A percentile compares a stretch with the other conserved stretches of the same genome.
phyloP scores from a whole-genome alignment of 2,113 vertebrate species.

The Lampris incognitus region DNA sequence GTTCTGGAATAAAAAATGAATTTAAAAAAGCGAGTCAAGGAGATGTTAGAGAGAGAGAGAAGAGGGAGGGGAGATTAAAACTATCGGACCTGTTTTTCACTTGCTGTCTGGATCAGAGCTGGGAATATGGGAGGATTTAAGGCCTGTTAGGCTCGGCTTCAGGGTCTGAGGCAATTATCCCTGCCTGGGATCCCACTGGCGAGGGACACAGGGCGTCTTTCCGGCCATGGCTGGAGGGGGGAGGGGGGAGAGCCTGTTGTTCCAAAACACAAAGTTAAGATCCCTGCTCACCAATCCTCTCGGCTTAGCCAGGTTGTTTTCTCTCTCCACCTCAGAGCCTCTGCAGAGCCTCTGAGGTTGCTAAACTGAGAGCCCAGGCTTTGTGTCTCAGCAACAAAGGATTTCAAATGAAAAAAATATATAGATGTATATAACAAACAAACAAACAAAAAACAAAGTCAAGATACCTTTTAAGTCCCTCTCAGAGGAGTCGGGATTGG shows the following conservation, averaged over 20 bases:
- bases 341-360: slow-evolving; percentile 56
- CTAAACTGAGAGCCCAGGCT: slow-evolving; percentile 58
- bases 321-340: slow-evolving; percentile 30
- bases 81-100: slow-evolving; percentile 52
- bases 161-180: slow-evolving; percentile 76
- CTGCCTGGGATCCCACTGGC: slow-evolving; percentile 65
- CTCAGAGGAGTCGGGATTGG: slow-evolving; percentile 8
- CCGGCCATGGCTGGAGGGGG: too few species aligned
- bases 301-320: slow-evolving; percentile 72
- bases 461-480: slow-evolving; percentile 44
- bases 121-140: slow-evolving; percentile 72
- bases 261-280: slow-evolving; percentile 23
- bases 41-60: slow-evolving; percentile 19
- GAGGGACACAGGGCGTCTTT: background rate
- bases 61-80: slow-evolving; percentile 69
- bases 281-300: slow-evolving; percentile 35
- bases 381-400: slow-evolving; percentile 61
- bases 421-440: too few species aligned
- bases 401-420: slow-evolving; percentile 43
- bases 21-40: slow-evolving; percentile 9
- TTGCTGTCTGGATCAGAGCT: slow-evolving; percentile 67
- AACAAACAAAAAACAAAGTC: slow-evolving; percentile 24
- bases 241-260: slow-evolving; percentile 27
- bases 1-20: slow-evolving; percentile 16
- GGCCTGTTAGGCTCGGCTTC: slow-evolving; percentile 64